phyloP scores from a whole-genome alignment of 2,113 vertebrate species.

The Laticauda colubrina region DNA sequence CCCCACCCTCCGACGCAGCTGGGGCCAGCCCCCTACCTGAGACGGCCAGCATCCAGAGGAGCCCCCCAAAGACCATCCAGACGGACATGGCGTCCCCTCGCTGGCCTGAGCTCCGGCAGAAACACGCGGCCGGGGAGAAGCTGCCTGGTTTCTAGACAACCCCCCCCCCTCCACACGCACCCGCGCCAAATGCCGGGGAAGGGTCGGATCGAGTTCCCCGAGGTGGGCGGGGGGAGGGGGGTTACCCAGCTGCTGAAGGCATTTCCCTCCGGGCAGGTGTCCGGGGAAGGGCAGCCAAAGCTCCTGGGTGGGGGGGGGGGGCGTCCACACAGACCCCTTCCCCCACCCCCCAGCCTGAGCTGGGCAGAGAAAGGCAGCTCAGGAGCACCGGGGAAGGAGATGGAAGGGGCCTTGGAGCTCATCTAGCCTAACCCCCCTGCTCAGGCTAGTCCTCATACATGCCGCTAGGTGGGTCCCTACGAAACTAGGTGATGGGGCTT shows the following conservation, averaged over 20 bases:
- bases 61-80: background rate
- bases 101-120: no score
- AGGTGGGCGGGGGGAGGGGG: accelerated
- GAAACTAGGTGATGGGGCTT: no score
- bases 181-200: background rate
- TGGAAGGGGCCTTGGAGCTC: no score
- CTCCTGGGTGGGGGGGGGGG: no score
- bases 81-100: background rate
- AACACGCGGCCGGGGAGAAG: background rate
- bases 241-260: background rate
- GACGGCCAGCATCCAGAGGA: background rate
- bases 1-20: no score
- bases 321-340: background rate
- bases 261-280: slow-evolving; percentile 11
- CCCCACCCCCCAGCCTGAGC: accelerated
- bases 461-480: no score
- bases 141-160: no score
- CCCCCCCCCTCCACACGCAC: background rate
- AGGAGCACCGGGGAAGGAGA: background rate
- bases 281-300: no score
- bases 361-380: background rate
- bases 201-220: background rate
- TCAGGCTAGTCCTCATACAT: no score
- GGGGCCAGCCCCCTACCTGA: background rate
- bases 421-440: no score